Evolutionary conservation across 2,797 vertebrate genomes (phyloP).

Genomic region (Masticophis lateralis): DNA sequence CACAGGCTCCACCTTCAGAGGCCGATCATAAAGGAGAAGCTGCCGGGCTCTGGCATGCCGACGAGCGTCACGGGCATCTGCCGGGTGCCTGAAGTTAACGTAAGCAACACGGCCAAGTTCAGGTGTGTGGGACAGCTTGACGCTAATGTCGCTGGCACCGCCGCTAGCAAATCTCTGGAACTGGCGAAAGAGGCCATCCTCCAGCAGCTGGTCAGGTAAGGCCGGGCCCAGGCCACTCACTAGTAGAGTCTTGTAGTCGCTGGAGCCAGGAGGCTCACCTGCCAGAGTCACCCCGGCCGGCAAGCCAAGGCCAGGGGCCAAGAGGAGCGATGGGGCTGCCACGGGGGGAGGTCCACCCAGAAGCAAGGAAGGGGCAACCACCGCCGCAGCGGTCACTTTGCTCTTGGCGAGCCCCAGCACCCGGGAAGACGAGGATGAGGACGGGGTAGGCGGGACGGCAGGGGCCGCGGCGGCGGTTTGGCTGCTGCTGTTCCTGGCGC

Average conservation of each 20-base stretch:
- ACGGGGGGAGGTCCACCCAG: constrained; percentile 55
- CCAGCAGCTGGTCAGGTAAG: constrained; percentile 90
- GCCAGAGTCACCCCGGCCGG: constrained; percentile 66
- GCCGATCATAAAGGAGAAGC: constrained; percentile 87
- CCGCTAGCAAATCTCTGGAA: constrained; percentile 88
- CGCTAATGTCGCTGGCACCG: constrained; percentile 86
- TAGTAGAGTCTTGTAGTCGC: constrained; percentile 92
- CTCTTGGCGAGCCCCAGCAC: constrained; percentile 73
- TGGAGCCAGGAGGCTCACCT: constrained; percentile 68
- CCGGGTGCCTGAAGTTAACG: constrained; percentile 92
- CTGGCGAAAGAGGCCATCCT: constrained; percentile 94
- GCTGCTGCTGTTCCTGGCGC: constrained; percentile 64
- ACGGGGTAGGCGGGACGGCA: not conserved
- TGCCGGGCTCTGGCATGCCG: constrained; percentile 88
- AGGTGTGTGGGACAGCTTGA: constrained; percentile 92
- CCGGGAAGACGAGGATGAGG: constrained; percentile 59
- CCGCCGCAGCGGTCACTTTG: constrained; percentile 66
- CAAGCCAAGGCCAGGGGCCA: constrained; percentile 70
- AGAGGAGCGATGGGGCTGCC: constrained; percentile 71
- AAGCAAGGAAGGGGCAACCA: constrained; percentile 55
- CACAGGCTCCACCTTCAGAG: constrained; percentile 92
- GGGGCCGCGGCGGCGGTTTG: constrained; percentile 34
- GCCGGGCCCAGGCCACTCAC: constrained; percentile 92
- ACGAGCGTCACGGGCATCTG: constrained; percentile 90
- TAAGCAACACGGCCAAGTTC: constrained; percentile 93